Conservation (phyloP, 2,888 invertebrate genomes). For the Falcaria lacertinaria region DNA sequence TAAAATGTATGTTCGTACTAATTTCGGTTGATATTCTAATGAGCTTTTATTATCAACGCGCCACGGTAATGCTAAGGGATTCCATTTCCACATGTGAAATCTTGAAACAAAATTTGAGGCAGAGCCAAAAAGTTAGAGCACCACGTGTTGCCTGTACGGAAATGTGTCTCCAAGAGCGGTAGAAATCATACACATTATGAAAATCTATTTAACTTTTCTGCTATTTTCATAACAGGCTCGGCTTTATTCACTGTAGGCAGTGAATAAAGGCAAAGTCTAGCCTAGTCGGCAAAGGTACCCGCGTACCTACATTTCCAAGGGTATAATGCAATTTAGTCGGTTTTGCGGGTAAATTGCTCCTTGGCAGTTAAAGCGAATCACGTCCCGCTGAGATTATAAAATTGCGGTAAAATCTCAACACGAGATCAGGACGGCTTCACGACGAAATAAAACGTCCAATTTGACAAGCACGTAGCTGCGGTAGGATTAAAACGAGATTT, state of each 20-base stretch:
- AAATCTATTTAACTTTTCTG: slow-evolving; percentile 44
- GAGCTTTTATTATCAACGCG: too few relatives aligned
- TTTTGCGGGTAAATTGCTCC: slow-evolving; percentile 54
- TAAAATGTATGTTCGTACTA: too few relatives aligned
- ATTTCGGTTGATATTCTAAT: too few relatives aligned
- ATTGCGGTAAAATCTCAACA: slow-evolving; percentile 51
- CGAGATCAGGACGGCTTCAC: slow-evolving; percentile 45
- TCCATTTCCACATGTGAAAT: too few relatives aligned
- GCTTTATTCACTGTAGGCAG: too few relatives aligned
- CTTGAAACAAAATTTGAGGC: too few relatives aligned
- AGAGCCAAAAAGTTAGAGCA: neutral
- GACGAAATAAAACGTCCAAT: slow-evolving; percentile 39
- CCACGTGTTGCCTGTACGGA: neutral
- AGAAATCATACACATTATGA: slow-evolving; percentile 29
- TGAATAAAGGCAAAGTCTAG: too few relatives aligned
- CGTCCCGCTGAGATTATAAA: slow-evolving; percentile 58
- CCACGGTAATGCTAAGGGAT: too few relatives aligned
- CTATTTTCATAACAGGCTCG: slow-evolving; percentile 28
- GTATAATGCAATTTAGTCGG: slow-evolving; percentile 52
- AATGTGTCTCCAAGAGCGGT: slow-evolving; percentile 8
- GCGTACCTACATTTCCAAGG: slow-evolving; percentile 31
- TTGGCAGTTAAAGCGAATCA: slow-evolving; percentile 62
- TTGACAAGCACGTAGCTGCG: slow-evolving; percentile 24
- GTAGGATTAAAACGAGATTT: slow-evolving; percentile 22
- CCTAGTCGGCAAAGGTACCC: too few relatives aligned